Evolutionary conservation across 2,888 invertebrate species (phyloP).

Genomic region (Yponomeuta cagnagella): DNA sequence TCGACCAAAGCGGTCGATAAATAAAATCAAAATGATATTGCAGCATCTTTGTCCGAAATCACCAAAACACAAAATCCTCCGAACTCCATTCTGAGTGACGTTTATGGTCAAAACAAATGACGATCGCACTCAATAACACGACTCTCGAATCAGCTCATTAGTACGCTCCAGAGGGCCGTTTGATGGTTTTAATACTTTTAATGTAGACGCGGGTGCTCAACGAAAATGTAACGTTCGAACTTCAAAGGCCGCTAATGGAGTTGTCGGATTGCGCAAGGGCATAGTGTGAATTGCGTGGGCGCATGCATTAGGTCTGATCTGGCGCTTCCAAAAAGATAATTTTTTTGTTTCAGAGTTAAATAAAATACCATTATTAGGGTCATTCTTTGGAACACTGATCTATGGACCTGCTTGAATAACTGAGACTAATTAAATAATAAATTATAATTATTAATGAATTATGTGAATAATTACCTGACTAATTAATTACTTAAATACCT

Average conservation of each 20-base stretch:
- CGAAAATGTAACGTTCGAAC: conserved; percentile 34
- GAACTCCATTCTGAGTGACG: conserved; percentile 26
- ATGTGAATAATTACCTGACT: too few species aligned
- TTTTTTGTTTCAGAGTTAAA: too few species aligned
- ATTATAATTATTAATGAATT: too few species aligned
- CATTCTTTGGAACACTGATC: too few species aligned
- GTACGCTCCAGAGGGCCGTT: conserved; percentile 55
- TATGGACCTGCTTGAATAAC: too few species aligned
- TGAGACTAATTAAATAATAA: too few species aligned
- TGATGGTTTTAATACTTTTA: conserved; percentile 62
- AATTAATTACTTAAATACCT: too few species aligned
- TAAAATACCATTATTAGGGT: too few species aligned
- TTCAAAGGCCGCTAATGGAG: conserved; percentile 58
- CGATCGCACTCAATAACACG: conserved; percentile 68
- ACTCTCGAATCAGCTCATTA: conserved; percentile 67
- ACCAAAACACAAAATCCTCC: background rate
- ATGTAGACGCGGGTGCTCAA: conserved; percentile 24
- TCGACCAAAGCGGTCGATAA: too few species aligned
- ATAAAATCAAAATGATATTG: too few species aligned
- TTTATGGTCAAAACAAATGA: conserved; percentile 67
- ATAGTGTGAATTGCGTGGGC: conserved; percentile 54
- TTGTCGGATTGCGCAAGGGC: conserved; percentile 57
- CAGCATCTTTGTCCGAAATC: background rate
- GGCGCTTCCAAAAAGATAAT: too few species aligned
- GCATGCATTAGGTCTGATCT: conserved; percentile 20